These are phyloP conservation scores for Petaurus breviceps DNA, from an alignment of 2,113 vertebrate species.

Conservation along the genomic window DNA sequence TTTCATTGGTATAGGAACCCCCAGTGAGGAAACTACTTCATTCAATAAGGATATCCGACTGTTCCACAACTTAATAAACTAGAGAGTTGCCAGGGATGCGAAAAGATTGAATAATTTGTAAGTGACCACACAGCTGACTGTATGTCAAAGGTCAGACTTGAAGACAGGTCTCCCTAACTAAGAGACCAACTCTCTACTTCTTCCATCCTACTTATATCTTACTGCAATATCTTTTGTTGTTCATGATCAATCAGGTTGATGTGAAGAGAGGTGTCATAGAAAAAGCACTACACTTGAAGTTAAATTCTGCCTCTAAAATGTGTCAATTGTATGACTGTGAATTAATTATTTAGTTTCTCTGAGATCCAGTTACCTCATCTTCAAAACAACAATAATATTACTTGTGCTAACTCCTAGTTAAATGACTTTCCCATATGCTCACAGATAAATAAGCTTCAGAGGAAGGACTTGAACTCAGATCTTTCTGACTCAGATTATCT, in stretches of 20 bases:
- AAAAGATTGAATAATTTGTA: neutral
- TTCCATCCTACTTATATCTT: neutral
- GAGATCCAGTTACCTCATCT: neutral
- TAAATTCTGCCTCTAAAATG: neutral
- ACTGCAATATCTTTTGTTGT: neutral
- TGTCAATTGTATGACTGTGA: neutral
- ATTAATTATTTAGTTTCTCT: neutral
- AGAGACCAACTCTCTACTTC: neutral
- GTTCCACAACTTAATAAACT: neutral
- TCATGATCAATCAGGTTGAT: neutral
- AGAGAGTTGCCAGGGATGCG: neutral
- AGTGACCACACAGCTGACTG: neutral
- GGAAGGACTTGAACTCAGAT: neutral
- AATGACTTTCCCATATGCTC: neutral
- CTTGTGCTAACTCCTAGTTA: neutral
- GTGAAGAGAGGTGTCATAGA: neutral
- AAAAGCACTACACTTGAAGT: neutral
- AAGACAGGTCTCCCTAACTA: neutral
- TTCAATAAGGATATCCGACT: neutral
- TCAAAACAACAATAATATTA: neutral
- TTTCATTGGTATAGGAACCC: neutral
- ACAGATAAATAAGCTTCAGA: neutral
- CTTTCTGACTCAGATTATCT: neutral
- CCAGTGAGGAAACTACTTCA: neutral
- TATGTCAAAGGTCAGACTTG: neutral